Percentiles rank a stretch among this genome's conserved stretches.
These are phyloP conservation scores for Gambelia wislizenii DNA, from an alignment of 2,797 vertebrate species.

Conservation along the genomic window DNA sequence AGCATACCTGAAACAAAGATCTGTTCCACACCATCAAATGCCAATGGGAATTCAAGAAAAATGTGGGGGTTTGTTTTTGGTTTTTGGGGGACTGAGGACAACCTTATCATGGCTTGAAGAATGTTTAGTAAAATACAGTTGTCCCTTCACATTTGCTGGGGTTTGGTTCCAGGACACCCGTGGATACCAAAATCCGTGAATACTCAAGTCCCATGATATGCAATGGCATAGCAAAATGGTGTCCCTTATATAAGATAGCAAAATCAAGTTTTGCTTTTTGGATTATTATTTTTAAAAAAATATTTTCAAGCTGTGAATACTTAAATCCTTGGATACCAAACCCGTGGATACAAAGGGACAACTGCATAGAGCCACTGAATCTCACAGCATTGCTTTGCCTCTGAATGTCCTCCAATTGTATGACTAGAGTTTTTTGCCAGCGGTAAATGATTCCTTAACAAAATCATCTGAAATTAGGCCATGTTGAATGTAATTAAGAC, in stretches of 20 bases:
- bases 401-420: constrained; percentile 4
- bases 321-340: no score
- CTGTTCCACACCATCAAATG: neutral
- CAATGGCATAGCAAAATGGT: no score
- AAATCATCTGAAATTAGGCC: neutral
- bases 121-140: neutral
- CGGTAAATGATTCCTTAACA: neutral
- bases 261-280: no score
- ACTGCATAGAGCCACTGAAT: fast-evolving
- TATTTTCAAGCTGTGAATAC: no score
- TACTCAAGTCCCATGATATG: no score
- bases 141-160: no score
- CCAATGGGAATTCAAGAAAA: neutral
- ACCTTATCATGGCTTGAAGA: neutral
- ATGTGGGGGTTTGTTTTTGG: neutral
- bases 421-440: neutral
- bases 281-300: no score
- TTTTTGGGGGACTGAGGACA: neutral
- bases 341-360: no score
- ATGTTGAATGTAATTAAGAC: neutral
- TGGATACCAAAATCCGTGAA: no score
- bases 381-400: neutral
- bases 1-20: constrained; percentile 3
- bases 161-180: no score
- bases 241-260: no score